phyloP scores from a whole-genome alignment of 2,888 invertebrate species.

The Drosophila macrothrix region DNA sequence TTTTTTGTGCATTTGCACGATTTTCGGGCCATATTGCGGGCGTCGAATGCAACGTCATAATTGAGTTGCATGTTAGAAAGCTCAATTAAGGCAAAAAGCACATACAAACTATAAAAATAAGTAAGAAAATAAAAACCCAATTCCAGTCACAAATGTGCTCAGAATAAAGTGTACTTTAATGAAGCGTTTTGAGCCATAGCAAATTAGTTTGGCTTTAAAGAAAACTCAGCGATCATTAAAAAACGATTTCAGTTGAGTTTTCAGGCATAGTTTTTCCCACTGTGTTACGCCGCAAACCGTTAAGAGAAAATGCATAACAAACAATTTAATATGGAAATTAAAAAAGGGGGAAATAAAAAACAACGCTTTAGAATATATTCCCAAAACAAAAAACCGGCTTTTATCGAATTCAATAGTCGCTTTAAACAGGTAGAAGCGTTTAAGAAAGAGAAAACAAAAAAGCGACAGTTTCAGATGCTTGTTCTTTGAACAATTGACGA shows the following conservation, averaged over 20 bases:
- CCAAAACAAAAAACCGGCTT: conserved; percentile 19
- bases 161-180: conserved; percentile 56
- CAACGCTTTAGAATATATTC: not conserved
- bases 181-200: conserved; percentile 44
- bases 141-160: conserved; percentile 40
- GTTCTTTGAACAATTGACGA: conserved; percentile 13
- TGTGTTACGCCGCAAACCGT: conserved; percentile 40
- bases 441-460: conserved; percentile 3
- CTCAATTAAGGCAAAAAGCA: conserved; percentile 44
- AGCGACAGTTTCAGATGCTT: conserved; percentile 19
- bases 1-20: conserved; percentile 39
- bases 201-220: conserved; percentile 28
- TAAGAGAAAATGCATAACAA: conserved; percentile 29
- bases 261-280: conserved; percentile 20
- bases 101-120: conserved; percentile 28
- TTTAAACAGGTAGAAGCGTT: not conserved
- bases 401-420: conserved; percentile 1
- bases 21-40: conserved; percentile 43
- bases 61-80: conserved; percentile 51
- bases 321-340: conserved; percentile 53
- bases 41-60: conserved; percentile 37
- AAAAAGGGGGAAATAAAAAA: conserved; percentile 7
- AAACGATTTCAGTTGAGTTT: conserved; percentile 41
- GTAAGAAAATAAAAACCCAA: conserved; percentile 11
- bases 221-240: conserved; percentile 41